Evolutionary conservation across 2,888 invertebrate genomes (phyloP).

Genomic region (Archips crataeganus): DNA sequence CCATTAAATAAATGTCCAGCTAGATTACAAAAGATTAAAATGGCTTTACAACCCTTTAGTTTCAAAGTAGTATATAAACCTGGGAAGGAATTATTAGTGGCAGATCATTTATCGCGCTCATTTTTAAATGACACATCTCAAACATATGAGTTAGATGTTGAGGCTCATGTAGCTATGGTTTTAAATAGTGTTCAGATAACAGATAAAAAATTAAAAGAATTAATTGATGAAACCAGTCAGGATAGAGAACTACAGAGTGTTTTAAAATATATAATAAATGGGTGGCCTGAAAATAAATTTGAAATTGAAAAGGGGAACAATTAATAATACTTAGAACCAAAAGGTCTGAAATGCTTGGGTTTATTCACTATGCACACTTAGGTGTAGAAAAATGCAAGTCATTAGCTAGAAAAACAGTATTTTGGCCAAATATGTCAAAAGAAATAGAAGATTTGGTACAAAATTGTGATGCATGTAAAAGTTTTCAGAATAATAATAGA

Average conservation of each 20-base stretch:
- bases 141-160: constrained; percentile 4
- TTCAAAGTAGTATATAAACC: constrained; percentile 13
- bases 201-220: constrained; percentile 3
- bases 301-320: constrained; percentile 5
- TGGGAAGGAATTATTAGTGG: constrained; percentile 3
- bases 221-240: not conserved
- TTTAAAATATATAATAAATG: constrained; percentile 17
- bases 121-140: constrained; percentile 6
- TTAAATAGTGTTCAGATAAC: not conserved
- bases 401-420: constrained; percentile 4
- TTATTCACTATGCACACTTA: constrained; percentile 13
- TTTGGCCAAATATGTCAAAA: constrained; percentile 10
- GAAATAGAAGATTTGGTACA: constrained; percentile 1
- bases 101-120: constrained; percentile 8
- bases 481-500: constrained; percentile 8
- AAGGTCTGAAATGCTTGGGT: not conserved
- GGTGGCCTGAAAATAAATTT: not conserved
- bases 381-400: constrained; percentile 1
- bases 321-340: constrained; percentile 5
- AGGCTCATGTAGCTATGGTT: constrained; percentile 15
- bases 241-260: constrained; percentile 2
- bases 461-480: constrained; percentile 8
- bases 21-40: not conserved
- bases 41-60: constrained; percentile 11
- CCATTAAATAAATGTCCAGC: constrained; percentile 9